These are phyloP conservation scores for Melanostigma gelatinosum DNA, from an alignment of 2,113 vertebrate genomes.

Conservation along the genomic window DNA sequence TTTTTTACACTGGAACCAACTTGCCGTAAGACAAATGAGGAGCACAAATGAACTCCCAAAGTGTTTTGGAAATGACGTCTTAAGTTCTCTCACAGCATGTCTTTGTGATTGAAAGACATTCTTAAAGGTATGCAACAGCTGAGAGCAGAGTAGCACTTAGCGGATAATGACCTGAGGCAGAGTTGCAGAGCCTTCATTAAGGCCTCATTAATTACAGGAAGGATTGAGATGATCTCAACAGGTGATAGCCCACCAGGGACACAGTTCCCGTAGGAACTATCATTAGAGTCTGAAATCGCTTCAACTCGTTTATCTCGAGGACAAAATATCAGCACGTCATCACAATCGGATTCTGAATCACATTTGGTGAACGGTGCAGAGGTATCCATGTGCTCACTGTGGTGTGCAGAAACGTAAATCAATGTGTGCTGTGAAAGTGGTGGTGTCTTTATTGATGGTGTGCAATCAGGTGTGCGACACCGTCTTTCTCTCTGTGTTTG, in stretches of 20 bases:
- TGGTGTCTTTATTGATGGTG: constrained; percentile 38
- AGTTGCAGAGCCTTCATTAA: constrained; percentile 52
- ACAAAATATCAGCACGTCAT: not conserved
- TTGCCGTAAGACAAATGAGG: not conserved
- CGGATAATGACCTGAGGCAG: constrained; percentile 52
- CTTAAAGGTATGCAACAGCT: constrained; percentile 37
- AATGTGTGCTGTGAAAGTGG: not conserved
- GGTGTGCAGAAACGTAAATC: not conserved
- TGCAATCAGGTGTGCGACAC: constrained; percentile 43
- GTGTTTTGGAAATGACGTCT: constrained; percentile 5
- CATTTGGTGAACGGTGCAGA: not conserved
- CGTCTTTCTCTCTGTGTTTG: constrained; percentile 22
- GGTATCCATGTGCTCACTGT: not conserved
- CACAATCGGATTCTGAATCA: not conserved
- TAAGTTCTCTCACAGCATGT: not conserved
- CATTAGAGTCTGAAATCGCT: not conserved
- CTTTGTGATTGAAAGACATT: constrained; percentile 21
- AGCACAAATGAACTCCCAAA: not conserved
- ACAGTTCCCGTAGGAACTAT: constrained; percentile 17
- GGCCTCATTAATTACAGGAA: constrained; percentile 61
- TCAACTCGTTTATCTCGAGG: not conserved
- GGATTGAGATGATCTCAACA: constrained; percentile 61
- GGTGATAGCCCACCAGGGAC: constrained; percentile 55
- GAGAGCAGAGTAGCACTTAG: constrained; percentile 34
- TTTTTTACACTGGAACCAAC: not conserved